phyloP scores from a whole-genome alignment of 2,113 vertebrate genomes.

The Ciconia stormi region DNA sequence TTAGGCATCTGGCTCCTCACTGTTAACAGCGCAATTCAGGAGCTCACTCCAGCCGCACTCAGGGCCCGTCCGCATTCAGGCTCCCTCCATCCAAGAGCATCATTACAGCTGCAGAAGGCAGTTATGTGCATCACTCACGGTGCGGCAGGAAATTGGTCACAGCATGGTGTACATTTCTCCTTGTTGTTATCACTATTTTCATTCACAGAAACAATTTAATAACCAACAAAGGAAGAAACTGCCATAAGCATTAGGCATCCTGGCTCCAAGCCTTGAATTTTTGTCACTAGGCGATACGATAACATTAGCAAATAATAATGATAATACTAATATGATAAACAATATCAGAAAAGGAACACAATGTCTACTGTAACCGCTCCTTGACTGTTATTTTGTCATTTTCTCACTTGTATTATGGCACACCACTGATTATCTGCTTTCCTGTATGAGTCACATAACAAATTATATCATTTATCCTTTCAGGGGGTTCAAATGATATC shows the following conservation, averaged over 20 bases:
- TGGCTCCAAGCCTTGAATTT: constrained; percentile 18
- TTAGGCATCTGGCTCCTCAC: background rate
- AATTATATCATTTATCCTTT: background rate
- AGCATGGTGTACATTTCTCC: background rate
- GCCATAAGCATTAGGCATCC: background rate
- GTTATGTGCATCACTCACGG: background rate
- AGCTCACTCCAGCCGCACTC: background rate
- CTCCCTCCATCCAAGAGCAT: background rate
- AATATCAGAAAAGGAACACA: background rate
- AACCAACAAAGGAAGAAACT: constrained; percentile 35
- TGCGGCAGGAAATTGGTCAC: constrained; percentile 30
- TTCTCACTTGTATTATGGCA: constrained; percentile 33
- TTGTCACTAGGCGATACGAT: background rate
- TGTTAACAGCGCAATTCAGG: background rate
- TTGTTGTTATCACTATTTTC: background rate
- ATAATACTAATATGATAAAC: constrained; percentile 2
- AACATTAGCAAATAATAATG: constrained; percentile 39
- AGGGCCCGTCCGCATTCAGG: background rate
- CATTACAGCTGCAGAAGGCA: background rate
- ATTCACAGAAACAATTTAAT: constrained; percentile 47
- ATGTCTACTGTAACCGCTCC: background rate
- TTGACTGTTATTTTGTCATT: constrained; percentile 30
- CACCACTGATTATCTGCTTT: constrained; percentile 7
- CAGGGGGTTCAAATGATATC: background rate
- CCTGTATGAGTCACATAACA: constrained; percentile 29